Base-by-base conservation (phyloP, 2,888 invertebrate species). In the Galeruca laticollis region DNA sequence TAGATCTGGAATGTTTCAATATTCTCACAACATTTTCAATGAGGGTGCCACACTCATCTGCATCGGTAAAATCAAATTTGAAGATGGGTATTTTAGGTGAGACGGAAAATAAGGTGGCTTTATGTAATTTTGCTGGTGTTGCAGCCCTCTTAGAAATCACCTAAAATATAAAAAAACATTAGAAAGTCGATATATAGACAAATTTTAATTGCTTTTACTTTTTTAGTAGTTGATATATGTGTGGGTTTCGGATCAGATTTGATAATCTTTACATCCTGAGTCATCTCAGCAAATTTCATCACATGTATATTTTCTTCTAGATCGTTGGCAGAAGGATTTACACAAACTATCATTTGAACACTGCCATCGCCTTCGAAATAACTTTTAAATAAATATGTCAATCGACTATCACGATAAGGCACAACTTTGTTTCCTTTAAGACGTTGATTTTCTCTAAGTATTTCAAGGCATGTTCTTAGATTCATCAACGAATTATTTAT, bases 401-500 rank as follows among this genome's bases (percentile, higher is more conserved):
- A 89, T 79, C 96, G 95, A 0, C 96, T 94, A 80, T 99, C 98
- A 31, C 99, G 88, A 84, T 98, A 99, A 0, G 99, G 98, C 0
- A 99, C 95, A 86, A 96, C 91, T 83, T 93, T 94, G 68, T 87
- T 90, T 0, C 89, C 85, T 13, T 89, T 89, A 18, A 87, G 89
- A 13, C 89, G 85, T 82, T 98, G 98, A 84, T 98, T 98, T 80
- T 98, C 97, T 57, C 98, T 87, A 73, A 99, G 86, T 43, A 91
- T 90, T 84, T 99, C 98, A 79, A 99, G 87, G 82, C 99, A 99
- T 0, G 92, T 93, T 69, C 99, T 88, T 33, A 99, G 87, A 0
- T 94, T 94, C 97, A 99, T 97, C 59, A 99, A 86, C 0, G 98
- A 98, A 82, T 97, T 97, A 84, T 99, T 99, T 60, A 99, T 99